Conservation (phyloP, 2,113 vertebrate species). For the Coptodon bakossiorum region DNA sequence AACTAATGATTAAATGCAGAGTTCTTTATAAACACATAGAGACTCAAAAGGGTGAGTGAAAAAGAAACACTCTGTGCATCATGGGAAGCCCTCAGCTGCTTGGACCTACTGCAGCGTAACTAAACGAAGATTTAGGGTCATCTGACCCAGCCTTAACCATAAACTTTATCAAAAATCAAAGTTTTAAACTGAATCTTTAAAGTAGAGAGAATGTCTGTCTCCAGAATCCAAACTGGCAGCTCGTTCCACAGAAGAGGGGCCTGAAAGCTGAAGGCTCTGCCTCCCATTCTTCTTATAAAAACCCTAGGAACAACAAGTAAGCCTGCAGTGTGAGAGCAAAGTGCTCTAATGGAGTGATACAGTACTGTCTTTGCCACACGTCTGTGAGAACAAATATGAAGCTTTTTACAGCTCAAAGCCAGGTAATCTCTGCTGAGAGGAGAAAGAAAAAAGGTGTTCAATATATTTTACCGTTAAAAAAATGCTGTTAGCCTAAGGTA, state of each 20-base stretch:
- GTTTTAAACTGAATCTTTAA: not conserved
- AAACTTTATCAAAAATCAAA: not conserved
- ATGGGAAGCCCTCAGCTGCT: not conserved
- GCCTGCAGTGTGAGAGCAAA: not conserved
- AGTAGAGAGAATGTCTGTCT: not conserved
- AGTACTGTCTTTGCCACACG: not conserved
- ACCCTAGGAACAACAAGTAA: not conserved
- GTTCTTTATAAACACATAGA: not conserved
- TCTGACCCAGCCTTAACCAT: not conserved
- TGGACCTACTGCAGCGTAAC: not conserved
- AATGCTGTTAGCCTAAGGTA: not conserved
- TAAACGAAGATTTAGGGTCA: not conserved
- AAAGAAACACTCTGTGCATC: not conserved
- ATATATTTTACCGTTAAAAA: not conserved
- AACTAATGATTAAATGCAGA: not conserved
- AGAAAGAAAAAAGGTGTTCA: not conserved
- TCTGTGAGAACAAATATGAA: conserved; percentile 12
- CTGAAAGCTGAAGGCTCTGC: not conserved
- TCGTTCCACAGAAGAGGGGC: not conserved
- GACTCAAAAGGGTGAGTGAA: not conserved
- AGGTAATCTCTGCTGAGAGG: not conserved
- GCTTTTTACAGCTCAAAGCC: not conserved
- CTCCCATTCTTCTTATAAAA: not conserved
- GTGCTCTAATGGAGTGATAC: not conserved
- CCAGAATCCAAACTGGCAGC: not conserved